These are phyloP conservation scores for Trissonchulus sp. DNA, from an alignment of 2,888 invertebrate species.

Conservation along the genomic window DNA sequence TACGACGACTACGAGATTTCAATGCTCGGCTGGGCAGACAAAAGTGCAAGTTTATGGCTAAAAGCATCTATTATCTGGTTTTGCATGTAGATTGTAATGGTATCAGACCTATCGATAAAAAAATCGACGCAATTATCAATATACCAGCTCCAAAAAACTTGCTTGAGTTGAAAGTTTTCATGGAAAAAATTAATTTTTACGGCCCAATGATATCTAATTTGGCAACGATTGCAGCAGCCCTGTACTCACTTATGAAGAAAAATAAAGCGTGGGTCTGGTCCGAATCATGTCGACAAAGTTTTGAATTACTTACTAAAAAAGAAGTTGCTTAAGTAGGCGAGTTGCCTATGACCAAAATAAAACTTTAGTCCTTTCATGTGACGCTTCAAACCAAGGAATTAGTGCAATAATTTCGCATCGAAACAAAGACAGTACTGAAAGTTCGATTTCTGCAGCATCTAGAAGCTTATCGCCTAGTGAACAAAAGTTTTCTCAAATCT, in stretches of 20 bases:
- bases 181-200: slow-evolving; percentile 31
- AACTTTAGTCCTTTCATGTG: too few species aligned
- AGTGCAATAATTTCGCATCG: slow-evolving; percentile 16
- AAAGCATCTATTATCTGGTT: slow-evolving; percentile 41
- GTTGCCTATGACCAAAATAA: too few species aligned
- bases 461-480: not conserved
- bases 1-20: slow-evolving; percentile 35
- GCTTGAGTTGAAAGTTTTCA: slow-evolving; percentile 29
- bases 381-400: too few species aligned
- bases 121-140: slow-evolving; percentile 37
- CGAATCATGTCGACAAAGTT: not conserved
- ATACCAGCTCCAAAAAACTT: slow-evolving; percentile 31
- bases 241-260: slow-evolving; percentile 27
- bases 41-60: slow-evolving; percentile 40
- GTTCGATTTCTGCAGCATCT: slow-evolving; percentile 15
- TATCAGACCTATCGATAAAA: slow-evolving; percentile 36
- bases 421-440: slow-evolving; percentile 8
- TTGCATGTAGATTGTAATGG: slow-evolving; percentile 39
- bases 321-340: too few species aligned
- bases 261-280: slow-evolving; percentile 26
- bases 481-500: too few species aligned
- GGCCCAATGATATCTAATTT: slow-evolving; percentile 26
- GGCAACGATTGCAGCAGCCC: slow-evolving; percentile 9
- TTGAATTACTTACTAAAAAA: not conserved
- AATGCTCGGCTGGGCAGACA: slow-evolving; percentile 37